Evolutionary conservation across 2,113 vertebrate species (phyloP).

Genomic region (Oxyura jamaicensis): DNA sequence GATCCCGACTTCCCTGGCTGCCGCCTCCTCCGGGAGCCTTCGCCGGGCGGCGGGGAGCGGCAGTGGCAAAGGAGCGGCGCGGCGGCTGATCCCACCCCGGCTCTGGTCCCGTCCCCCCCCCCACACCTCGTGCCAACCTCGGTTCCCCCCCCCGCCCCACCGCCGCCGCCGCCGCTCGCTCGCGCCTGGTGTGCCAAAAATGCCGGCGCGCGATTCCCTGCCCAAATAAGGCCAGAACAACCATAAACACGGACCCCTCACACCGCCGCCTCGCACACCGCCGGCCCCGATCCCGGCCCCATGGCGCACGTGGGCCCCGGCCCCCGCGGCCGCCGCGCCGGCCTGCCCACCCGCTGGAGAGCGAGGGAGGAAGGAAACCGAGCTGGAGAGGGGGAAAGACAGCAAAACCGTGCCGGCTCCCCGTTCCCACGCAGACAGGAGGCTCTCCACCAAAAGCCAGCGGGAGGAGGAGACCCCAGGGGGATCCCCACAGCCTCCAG

Average conservation of each 20-base stretch:
- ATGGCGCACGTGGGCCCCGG: neutral
- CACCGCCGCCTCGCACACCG: neutral
- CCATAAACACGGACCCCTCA: conserved; percentile 49
- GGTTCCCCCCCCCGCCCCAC: neutral
- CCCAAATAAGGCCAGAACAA: conserved; percentile 67
- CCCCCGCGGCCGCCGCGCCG: neutral
- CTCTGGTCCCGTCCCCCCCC: neutral
- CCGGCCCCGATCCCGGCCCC: neutral
- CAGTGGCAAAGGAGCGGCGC: conserved; percentile 7
- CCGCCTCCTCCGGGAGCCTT: neutral
- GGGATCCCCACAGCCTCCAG: too few relatives aligned
- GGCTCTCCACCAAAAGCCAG: neutral
- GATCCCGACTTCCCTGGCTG: neutral
- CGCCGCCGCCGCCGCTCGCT: neutral
- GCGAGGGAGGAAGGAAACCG: neutral
- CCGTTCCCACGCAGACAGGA: too few relatives aligned
- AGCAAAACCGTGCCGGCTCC: neutral
- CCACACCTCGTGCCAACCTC: conserved; percentile 40
- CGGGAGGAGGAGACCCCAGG: too few relatives aligned
- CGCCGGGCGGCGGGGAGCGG: neutral
- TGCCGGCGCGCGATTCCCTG: conserved; percentile 61
- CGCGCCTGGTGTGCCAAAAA: conserved; percentile 60
- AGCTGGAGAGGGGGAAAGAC: neutral
- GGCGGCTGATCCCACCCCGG: neutral
- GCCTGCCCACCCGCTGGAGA: neutral